Conservation (phyloP, 2,113 vertebrate species). For the Machaerirhynchus nigripectus region DNA sequence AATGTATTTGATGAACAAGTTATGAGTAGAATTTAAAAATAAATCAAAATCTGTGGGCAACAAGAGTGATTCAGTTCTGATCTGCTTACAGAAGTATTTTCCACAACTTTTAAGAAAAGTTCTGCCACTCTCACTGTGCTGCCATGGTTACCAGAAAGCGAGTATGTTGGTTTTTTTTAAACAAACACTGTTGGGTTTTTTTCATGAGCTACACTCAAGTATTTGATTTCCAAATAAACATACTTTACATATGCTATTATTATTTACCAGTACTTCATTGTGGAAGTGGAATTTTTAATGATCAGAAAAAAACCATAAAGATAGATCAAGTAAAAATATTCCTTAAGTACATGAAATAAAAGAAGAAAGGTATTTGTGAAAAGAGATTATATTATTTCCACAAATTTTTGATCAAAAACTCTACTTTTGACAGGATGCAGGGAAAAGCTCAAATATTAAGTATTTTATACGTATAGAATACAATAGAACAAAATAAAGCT, state of each 20-base stretch:
- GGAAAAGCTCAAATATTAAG: not conserved
- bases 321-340: not conserved
- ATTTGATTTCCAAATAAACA: not conserved
- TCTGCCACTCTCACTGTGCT: not conserved
- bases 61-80: not conserved
- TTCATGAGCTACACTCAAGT: not conserved
- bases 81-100: not conserved
- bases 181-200: not conserved
- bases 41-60: not conserved
- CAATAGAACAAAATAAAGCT: not conserved
- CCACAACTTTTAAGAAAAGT: not conserved
- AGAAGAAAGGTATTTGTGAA: not conserved
- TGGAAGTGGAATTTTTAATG: not conserved
- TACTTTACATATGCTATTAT: not conserved
- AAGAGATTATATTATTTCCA: not conserved
- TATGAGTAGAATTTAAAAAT: not conserved
- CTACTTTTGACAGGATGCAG: not conserved
- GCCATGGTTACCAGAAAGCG: not conserved
- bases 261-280: not conserved
- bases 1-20: not conserved
- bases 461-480: not conserved
- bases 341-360: not conserved
- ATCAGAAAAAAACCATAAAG: accelerated
- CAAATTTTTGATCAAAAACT: not conserved
- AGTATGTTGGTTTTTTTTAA: not conserved